Conservation (phyloP, 2,797 vertebrate species). For the Schizothorax lantsangensis region DNA sequence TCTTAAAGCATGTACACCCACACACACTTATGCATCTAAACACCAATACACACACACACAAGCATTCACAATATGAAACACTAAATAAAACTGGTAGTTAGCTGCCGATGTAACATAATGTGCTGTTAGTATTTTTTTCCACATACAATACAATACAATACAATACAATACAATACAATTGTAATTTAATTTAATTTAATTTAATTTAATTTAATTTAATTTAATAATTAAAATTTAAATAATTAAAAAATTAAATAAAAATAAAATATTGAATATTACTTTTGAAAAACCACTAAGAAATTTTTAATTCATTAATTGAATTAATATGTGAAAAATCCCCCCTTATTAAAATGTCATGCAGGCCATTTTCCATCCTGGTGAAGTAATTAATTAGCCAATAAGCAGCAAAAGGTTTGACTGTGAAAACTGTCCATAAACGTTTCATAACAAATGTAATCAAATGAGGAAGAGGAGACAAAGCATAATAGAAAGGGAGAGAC, state of each 20-base stretch:
- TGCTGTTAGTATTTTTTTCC: not conserved
- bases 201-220: too few relatives aligned
- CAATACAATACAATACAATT: too few relatives aligned
- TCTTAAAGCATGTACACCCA: not conserved
- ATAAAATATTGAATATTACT: not conserved
- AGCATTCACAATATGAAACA: not conserved
- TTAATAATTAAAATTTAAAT: not conserved
- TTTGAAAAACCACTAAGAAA: not conserved
- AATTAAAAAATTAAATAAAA: not conserved
- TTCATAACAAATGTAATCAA: not conserved
- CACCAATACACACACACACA: not conserved
- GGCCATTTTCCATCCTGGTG: not conserved
- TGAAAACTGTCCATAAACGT: not conserved
- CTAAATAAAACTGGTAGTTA: not conserved
- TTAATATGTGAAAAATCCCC: not conserved
- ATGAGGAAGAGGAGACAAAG: not conserved
- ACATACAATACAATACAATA: not conserved
- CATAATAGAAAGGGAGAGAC: not conserved
- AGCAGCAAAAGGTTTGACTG: not conserved
- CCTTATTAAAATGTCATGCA: not conserved
- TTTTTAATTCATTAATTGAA: not conserved
- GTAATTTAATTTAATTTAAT: not conserved
- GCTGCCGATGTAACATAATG: not conserved
- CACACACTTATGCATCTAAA: not conserved
- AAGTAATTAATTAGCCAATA: not conserved